Evolutionary conservation across 2,113 vertebrate species (phyloP).

Genomic region (Tor tambroides): DNA sequence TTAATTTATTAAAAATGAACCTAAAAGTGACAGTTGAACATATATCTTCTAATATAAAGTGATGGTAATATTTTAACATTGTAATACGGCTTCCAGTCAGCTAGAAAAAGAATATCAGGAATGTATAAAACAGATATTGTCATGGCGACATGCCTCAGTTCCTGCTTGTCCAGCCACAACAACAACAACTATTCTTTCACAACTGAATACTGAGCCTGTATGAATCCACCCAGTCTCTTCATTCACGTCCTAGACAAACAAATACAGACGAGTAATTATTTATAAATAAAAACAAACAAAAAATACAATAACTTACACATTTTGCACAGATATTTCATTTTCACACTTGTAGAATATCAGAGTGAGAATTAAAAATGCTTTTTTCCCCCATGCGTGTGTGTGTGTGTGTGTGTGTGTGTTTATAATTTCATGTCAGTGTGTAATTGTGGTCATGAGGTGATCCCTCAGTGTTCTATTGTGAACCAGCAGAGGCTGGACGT

Average conservation of each 20-base stretch:
- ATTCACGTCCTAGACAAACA: not conserved
- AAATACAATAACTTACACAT: not conserved
- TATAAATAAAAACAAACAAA: not conserved
- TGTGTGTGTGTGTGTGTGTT: not conserved
- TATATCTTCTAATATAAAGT: conserved; percentile 7
- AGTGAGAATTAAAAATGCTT: not conserved
- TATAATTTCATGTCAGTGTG: not conserved
- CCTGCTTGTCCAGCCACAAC: conserved; percentile 21
- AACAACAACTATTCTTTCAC: conserved; percentile 15
- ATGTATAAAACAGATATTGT: conserved; percentile 11
- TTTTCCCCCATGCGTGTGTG: not conserved
- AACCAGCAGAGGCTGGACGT: not conserved
- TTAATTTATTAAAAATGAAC: not conserved
- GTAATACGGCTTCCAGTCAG: not conserved
- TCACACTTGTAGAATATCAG: not conserved
- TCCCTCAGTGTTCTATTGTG: not conserved
- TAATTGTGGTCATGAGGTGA: not conserved
- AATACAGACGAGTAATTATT: not conserved
- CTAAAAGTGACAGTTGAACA: too few species aligned
- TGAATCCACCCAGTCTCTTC: not conserved
- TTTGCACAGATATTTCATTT: conserved; percentile 13
- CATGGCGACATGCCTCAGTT: conserved; percentile 18
- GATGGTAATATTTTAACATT: not conserved
- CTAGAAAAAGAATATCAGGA: conserved; percentile 24
- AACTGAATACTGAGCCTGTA: conserved; percentile 15